Conservation (phyloP, 2,888 invertebrate species). For the Spodoptera littoralis region DNA sequence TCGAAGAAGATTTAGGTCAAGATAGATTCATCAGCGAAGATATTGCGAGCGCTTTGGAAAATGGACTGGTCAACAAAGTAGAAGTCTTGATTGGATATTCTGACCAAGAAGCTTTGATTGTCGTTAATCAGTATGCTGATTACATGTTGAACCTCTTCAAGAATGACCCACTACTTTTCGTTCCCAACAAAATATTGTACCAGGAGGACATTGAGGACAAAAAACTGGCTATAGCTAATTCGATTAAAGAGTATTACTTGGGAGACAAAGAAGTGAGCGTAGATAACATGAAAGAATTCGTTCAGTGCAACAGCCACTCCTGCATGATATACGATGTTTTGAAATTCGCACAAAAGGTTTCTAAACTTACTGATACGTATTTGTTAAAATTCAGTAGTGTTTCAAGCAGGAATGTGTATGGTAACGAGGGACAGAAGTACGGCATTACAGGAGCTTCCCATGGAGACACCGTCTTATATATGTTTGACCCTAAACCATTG, state of each 20-base stretch:
- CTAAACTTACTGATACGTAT: slow-evolving; percentile 50
- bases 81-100: slow-evolving; percentile 26
- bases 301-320: slow-evolving; percentile 7
- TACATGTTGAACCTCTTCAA: slow-evolving; percentile 1
- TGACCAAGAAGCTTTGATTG: slow-evolving; percentile 21
- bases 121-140: background rate
- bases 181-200: slow-evolving; percentile 14
- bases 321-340: background rate
- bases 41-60: slow-evolving; percentile 3
- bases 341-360: slow-evolving; percentile 29
- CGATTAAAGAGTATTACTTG: slow-evolving; percentile 17
- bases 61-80: slow-evolving; percentile 20
- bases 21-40: slow-evolving; percentile 29
- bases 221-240: background rate
- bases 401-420: slow-evolving; percentile 64
- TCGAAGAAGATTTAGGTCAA: slow-evolving; percentile 35
- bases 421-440: slow-evolving; percentile 53
- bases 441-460: slow-evolving; percentile 66
- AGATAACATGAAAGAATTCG: slow-evolving; percentile 17
- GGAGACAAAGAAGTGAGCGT: slow-evolving; percentile 9
- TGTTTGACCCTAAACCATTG: slow-evolving; percentile 60
- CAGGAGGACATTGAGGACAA: background rate
- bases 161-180: slow-evolving; percentile 6
- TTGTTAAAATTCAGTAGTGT: slow-evolving; percentile 63
- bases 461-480: slow-evolving; percentile 65